Evolutionary conservation across 2,113 vertebrate genomes (phyloP), one percentile per base, ranked within the genome.

Genomic region (Apodemus speciosus): DNA sequence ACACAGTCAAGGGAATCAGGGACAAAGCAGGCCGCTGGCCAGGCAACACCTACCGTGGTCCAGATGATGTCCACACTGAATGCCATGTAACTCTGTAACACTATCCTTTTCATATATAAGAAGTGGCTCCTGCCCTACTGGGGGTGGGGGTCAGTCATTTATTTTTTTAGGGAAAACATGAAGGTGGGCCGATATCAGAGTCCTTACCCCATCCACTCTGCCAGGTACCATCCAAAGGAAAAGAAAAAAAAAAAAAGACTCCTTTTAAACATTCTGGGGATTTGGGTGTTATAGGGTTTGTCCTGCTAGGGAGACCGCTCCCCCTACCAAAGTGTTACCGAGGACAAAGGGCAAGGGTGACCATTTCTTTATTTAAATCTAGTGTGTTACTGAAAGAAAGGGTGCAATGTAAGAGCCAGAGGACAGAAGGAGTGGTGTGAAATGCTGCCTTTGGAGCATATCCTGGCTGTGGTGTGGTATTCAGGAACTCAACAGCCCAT

Each of bases 31-130:
- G 5, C 58, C 46, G 38, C 30, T 35, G 43, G 21, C 38, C 53
- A 0, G 2, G 3, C n/a, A 20, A 40, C 51, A 35, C 21, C 20
- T 14, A 2, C 49, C 27, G 21, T 9, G 0, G 43, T 49, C 49
- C 30, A 68, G 66, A 20, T 21, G 66, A 14, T 23, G 23, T 71
- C 43, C 27, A 1, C 4, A 6, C 5, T 4, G 30, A 84, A 38
- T 4, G 0, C 13, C 83, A 0, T 20, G 15, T 2, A 7, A 75
- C 69, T 10, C 30, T 72, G 6, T 3, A 13, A 1, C 6, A 10
- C 25, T 4, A 35, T 32, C 0, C 1, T 14, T 85, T 40, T 58
- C 16, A 15, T 32, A 53, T 16, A 21, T 14, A 60, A 35, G 62
- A 72, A 46, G 4, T 25, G 23, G 66, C 23, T 27, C 14, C 27